Base-by-base conservation (phyloP, 2,797 vertebrate genomes). In the Eidolon dupreanum region DNA sequence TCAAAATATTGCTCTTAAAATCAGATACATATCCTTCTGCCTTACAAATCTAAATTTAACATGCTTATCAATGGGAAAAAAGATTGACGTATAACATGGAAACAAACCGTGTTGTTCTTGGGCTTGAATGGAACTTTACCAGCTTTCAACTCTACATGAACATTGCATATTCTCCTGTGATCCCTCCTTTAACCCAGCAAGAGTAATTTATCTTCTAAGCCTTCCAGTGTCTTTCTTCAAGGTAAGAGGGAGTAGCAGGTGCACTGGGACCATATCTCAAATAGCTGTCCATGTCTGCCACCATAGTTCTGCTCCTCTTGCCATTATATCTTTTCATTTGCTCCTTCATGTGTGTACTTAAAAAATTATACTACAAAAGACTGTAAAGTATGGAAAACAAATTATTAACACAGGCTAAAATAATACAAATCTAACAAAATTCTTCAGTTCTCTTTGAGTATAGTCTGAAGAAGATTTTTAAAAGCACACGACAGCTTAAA, bases 1-100 rank as follows among this genome's bases (percentile, higher is more conserved):
- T 94, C 97, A 95, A 96, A 96, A 98, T 96, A 95, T 86, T 97
- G 66, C 88, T 93, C 94, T 95, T 95, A 93, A 95, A 92, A 83
- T 95, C 88, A 93, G 38, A 97, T 94, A 94, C 85, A 49, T 66
- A 85, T 36, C 93, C 87, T 93, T 97, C 87, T 97, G 90, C 75
- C 81, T 84, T 57, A 74, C 77, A 95, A 96, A 92, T 90, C 11
- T 46, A 53, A 82, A 92, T 90, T 82, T 77, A 88, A 75, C 82
- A 85, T 33, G 61, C 74, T 97, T 61, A 96, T 66, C 66, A 66
- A 70, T 92, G 88, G 90, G 26, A 36, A 6, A 55, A 95, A 93
- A 95, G 84, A 96, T 43, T 94, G 81, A 92, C 90, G 92, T 70
- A 93, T 88, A 86, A 85, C 84, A 96, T 85, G 92, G 73, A 95